Base-by-base conservation (phyloP, 2,797 vertebrate genomes). In the Fratercula arctica region DNA sequence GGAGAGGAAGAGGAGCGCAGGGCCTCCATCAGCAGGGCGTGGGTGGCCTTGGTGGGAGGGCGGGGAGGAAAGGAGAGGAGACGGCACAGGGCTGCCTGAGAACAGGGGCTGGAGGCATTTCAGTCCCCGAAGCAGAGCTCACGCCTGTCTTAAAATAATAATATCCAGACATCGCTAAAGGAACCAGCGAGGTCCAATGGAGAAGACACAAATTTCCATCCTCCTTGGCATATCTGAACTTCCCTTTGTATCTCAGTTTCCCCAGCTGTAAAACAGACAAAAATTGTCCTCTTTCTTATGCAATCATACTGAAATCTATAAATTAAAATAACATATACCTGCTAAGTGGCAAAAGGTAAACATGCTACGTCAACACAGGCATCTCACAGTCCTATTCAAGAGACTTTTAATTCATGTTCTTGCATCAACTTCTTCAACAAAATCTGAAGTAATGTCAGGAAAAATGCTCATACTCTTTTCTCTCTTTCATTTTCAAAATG, bases 21-120 rank as follows among this genome's bases (percentile, higher is more conserved):
- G 23, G 3, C 50, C 67, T 79, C 50, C 0, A 0, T 61, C 54
- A 69, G 20, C 9, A 37, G 23, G 41, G 24, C 5, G 1, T 81
- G 61, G 54, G 70, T 73, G 56, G 39, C 54, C 63, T 59, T 74
- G 35, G 29, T 54, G 35, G 37, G 61, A 75, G 14, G 24, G 11
- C 1, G 0, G 59, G 69, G 72, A 91, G 41, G 14, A 75, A 72
- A 37, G 17, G 39, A 35, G n/a, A 81, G 41, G 39, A 87, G 33
- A 64, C 90, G 76, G 51, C 33, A 46, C 39, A 70, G 23, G 35
- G 35, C 24, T 81, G 76, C 56, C 48, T 43, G 35, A 48, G 41
- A 59, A 21, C 13, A 8, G 2, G 14, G 14, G 15, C 19, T 69
- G 48, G 33, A 90, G 31, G 21, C 23, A 53, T 64, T 79, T 87